Conservation (phyloP, 2,888 invertebrate species). For the Nemoura dubitans region DNA sequence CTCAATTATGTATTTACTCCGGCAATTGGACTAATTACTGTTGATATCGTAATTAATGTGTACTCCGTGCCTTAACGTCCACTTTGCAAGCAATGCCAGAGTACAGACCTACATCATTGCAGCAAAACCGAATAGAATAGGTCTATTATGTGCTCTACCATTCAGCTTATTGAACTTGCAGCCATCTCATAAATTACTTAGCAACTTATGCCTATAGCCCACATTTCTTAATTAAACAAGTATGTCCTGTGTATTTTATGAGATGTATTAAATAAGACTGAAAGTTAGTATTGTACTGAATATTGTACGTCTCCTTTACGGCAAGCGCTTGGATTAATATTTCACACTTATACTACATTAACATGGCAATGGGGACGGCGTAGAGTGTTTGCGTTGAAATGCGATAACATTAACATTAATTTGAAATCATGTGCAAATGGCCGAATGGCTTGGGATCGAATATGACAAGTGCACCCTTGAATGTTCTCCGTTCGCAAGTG, state of each 20-base stretch:
- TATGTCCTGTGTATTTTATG: not conserved
- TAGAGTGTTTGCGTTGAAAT: not conserved
- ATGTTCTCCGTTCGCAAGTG: no score
- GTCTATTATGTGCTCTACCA: conserved; percentile 14
- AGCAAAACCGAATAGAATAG: not conserved
- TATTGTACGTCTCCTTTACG: not conserved
- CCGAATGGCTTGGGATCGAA: not conserved
- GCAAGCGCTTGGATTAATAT: not conserved
- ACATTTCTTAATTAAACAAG: conserved; percentile 12
- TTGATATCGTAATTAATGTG: conserved; percentile 59
- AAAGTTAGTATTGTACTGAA: not conserved
- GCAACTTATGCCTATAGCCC: conserved; percentile 7
- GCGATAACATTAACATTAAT: not conserved
- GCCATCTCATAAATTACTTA: conserved; percentile 2
- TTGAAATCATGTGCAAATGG: not conserved
- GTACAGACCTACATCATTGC: not conserved
- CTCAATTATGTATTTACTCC: conserved; percentile 22
- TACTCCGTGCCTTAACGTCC: conserved; percentile 12
- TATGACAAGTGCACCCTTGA: not conserved
- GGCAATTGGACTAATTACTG: conserved; percentile 56
- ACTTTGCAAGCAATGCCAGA: not conserved
- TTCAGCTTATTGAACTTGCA: conserved; percentile 29
- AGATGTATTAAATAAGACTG: not conserved
- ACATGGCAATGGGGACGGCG: not conserved
- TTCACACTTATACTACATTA: conserved; percentile 7